Conservation (phyloP, 2,113 vertebrate species). For the Tragelaphus strepsiceros region DNA sequence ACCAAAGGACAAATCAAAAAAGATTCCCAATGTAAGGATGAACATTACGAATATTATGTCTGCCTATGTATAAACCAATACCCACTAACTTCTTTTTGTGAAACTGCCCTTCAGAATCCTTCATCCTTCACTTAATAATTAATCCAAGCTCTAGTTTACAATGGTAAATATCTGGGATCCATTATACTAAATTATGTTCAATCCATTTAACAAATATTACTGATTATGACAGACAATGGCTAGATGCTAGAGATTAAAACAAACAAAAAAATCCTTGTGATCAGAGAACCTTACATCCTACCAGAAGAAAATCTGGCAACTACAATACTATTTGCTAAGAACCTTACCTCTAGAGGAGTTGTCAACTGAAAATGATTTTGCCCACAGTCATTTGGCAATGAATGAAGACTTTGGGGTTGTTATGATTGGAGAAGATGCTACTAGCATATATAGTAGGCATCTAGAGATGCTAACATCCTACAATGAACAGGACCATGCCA, state of each 20-base stretch:
- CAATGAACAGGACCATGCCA: neutral
- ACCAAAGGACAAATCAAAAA: slow-evolving; percentile 6
- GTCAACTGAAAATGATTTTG: neutral
- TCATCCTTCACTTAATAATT: neutral
- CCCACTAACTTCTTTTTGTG: neutral
- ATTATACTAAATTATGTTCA: slow-evolving; percentile 6
- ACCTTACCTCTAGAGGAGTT: neutral
- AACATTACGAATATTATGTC: neutral
- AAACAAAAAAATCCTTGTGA: neutral
- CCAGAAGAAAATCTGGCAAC: neutral
- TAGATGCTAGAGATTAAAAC: neutral
- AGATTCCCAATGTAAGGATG: neutral
- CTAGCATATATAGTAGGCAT: neutral
- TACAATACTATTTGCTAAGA: neutral
- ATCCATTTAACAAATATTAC: neutral
- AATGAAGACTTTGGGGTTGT: neutral
- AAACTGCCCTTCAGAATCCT: neutral
- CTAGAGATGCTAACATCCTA: neutral
- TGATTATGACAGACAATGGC: neutral
- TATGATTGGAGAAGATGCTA: neutral
- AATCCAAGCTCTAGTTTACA: neutral
- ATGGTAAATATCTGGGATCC: neutral
- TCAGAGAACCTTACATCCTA: neutral
- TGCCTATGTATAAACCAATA: neutral
- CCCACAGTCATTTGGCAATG: neutral